Conservation (phyloP, 2,113 vertebrate species). For the Paratilapia polleni region DNA sequence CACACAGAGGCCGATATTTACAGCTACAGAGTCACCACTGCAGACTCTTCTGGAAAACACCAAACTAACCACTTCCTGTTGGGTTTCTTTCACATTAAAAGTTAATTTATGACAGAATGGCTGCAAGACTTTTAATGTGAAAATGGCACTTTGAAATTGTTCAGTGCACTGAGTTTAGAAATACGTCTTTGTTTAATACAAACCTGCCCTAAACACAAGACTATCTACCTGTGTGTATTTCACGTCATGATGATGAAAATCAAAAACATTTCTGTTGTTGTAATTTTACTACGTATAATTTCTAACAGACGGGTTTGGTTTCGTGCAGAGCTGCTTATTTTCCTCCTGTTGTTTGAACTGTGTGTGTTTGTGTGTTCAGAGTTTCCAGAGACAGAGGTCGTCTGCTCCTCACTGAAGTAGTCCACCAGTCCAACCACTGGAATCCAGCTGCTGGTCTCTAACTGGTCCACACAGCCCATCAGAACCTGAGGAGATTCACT, state of each 20-base stretch:
- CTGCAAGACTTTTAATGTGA: accelerated
- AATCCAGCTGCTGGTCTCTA: background rate
- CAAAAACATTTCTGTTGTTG: background rate
- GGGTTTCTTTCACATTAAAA: background rate
- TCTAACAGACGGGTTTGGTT: background rate
- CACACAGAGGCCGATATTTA: too few species aligned
- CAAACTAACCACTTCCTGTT: background rate
- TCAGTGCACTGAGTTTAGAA: accelerated
- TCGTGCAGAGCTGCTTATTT: background rate
- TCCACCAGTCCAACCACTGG: background rate
- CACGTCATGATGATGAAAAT: too few species aligned
- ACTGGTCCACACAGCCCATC: too few species aligned
- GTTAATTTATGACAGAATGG: background rate
- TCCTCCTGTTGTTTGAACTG: background rate
- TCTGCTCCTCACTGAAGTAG: background rate
- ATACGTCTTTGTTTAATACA: background rate
- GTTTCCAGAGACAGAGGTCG: background rate
- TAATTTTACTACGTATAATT: background rate
- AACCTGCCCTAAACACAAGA: too few species aligned
- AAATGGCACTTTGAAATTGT: background rate
- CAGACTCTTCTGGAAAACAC: background rate
- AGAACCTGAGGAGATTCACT: too few species aligned
- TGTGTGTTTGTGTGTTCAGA: background rate
- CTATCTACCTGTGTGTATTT: too few species aligned
- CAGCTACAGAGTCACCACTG: too few species aligned